phyloP scores from a whole-genome alignment of 2,888 invertebrate species.

The Hirudinaria manillensis region DNA sequence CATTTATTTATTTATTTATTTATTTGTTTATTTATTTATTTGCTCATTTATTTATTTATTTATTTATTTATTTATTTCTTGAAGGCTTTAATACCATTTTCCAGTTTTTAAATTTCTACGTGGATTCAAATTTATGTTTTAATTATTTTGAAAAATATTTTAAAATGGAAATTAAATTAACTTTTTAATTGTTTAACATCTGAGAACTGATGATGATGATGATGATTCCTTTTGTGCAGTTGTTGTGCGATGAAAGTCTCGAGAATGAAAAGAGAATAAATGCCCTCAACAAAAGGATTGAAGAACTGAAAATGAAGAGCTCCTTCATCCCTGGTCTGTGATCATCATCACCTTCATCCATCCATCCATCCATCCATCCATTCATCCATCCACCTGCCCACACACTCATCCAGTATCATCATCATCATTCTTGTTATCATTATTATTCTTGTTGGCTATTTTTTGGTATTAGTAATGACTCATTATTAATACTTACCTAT shows the following conservation, averaged over 20 bases:
- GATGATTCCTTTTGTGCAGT: constrained; percentile 41
- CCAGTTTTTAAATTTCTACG: background rate
- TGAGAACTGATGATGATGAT: background rate
- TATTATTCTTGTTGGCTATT: constrained; percentile 6
- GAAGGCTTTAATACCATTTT: background rate
- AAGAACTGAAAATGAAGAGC: constrained; percentile 37
- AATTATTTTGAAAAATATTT: background rate
- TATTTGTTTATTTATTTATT: too few relatives aligned
- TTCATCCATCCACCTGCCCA: too few relatives aligned
- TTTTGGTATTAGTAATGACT: background rate
- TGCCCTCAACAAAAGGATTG: constrained; percentile 37
- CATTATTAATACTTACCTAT: background rate
- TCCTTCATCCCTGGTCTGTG: constrained; percentile 35
- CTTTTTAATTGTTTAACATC: background rate
- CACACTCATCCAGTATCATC: too few relatives aligned
- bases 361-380: too few relatives aligned
- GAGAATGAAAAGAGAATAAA: constrained; percentile 57
- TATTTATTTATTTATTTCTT: background rate
- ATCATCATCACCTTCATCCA: background rate
- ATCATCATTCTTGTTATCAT: background rate
- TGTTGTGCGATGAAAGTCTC: constrained; percentile 87
- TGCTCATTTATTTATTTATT: too few relatives aligned
- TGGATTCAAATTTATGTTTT: background rate
- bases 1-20: too few relatives aligned
- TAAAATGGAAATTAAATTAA: background rate